These are phyloP conservation scores for Anniella stebbinsi DNA, from an alignment of 2,797 vertebrate species.

Conservation along the genomic window DNA sequence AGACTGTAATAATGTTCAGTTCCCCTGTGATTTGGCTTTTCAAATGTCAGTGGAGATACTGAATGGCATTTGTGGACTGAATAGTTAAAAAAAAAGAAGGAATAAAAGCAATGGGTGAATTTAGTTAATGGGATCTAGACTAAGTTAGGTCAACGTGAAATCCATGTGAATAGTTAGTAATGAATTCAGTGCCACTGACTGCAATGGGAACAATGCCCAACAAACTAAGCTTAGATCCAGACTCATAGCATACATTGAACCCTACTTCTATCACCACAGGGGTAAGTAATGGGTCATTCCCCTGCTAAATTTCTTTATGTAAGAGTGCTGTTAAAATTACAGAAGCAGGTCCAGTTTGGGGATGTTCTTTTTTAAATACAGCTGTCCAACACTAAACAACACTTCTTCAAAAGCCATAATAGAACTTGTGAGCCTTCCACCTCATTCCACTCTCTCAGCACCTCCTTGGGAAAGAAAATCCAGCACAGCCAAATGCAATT, in stretches of 20 bases:
- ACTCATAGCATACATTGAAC: neutral
- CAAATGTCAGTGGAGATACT: neutral
- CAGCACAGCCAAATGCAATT: neutral
- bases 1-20: neutral
- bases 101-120: neutral
- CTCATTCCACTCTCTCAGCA: neutral
- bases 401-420: neutral
- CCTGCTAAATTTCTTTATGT: neutral
- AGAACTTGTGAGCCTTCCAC: neutral
- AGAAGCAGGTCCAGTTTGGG: neutral
- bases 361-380: no score
- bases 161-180: neutral
- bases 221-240: no score
- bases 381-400: no score
- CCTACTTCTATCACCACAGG: neutral
- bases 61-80: neutral
- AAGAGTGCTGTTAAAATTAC: neutral
- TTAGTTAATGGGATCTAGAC: neutral
- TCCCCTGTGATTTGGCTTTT: neutral
- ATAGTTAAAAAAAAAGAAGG: neutral
- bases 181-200: neutral
- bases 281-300: neutral
- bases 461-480: neutral
- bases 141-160: neutral
- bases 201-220: neutral